These are phyloP conservation scores for Drosophila pullipes DNA, from an alignment of 2,888 invertebrate species.

Conservation along the genomic window DNA sequence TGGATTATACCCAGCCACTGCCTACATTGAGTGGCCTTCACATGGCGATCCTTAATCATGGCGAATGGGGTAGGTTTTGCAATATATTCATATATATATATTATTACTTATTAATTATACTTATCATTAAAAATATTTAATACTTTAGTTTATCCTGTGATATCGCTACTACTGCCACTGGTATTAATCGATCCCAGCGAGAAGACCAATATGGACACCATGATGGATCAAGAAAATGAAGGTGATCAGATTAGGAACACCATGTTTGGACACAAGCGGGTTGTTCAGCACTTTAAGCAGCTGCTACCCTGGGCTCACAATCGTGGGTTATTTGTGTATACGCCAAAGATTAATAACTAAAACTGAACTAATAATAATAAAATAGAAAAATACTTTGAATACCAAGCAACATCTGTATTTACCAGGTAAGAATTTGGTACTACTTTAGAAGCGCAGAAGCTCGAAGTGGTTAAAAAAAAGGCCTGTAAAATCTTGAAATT, in stretches of 20 bases:
- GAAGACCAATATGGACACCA: constrained; percentile 67
- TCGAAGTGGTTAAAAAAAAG: not conserved
- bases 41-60: constrained; percentile 62
- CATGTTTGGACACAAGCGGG: constrained; percentile 56
- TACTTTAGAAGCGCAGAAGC: not conserved
- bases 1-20: constrained; percentile 68
- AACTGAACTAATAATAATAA: not conserved
- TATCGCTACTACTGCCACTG: constrained; percentile 59
- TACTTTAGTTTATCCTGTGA: constrained; percentile 60
- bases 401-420: not conserved
- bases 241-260: constrained; percentile 58
- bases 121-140: not conserved
- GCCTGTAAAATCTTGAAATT: not conserved
- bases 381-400: not conserved
- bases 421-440: not conserved
- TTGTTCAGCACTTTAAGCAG: constrained; percentile 65
- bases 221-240: constrained; percentile 53
- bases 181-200: constrained; percentile 73
- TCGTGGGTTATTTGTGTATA: constrained; percentile 71
- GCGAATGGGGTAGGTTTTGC: constrained; percentile 71
- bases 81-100: not conserved
- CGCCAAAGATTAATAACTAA: not conserved
- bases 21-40: constrained; percentile 78
- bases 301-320: constrained; percentile 79
- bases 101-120: not conserved